Base-by-base conservation (phyloP, 2,113 vertebrate genomes). In the Prolemur simus region DNA sequence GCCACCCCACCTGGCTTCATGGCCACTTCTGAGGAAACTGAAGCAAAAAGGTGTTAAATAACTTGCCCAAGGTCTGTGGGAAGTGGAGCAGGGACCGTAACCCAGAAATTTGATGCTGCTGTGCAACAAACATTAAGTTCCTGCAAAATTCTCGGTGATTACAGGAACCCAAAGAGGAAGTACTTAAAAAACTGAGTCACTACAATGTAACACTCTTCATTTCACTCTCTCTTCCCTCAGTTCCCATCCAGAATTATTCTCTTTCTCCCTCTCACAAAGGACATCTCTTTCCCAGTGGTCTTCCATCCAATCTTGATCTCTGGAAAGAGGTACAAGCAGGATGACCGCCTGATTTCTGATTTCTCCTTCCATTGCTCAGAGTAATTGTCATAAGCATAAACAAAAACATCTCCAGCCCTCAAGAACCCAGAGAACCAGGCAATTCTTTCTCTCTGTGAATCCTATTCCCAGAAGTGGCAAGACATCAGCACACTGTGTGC, bases 151-250 rank as follows among this genome's bases (percentile, higher is more conserved):
- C 52, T 49, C 27, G 29, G 49, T 66, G 54, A 95, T 73, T 80
- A 74, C 45, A 89, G 68, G 64, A 85, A 91, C 39, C 64, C 78
- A 94, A 42, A 94, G 56, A 96, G n/a, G 66, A 83, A 89, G n/a
- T 60, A 69, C 47, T 81, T 88, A 37, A 95, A 78, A 63, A 84
- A 71, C 58, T 13, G 88, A 82, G 42, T 91, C 80, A 88, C 32
- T 56, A 68, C 12, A 21, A 85, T 42, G 25, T 3, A 58, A 74
- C 8, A 42, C 49, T 86, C 27, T 8, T 71, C 56, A 74, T 12
- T 66, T 90, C 63, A 58, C 21, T 17, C 42, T n/a, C 45, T 54
- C 47, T 83, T 63, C 21, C 29, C 27, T 39, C 42, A 76, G 45
- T 42, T 81, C 23, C 77, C 73, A 88, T 39, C 15, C 45, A 60